Base-by-base conservation (phyloP, 2,113 vertebrate species). In the Miniopterus natalensis region DNA sequence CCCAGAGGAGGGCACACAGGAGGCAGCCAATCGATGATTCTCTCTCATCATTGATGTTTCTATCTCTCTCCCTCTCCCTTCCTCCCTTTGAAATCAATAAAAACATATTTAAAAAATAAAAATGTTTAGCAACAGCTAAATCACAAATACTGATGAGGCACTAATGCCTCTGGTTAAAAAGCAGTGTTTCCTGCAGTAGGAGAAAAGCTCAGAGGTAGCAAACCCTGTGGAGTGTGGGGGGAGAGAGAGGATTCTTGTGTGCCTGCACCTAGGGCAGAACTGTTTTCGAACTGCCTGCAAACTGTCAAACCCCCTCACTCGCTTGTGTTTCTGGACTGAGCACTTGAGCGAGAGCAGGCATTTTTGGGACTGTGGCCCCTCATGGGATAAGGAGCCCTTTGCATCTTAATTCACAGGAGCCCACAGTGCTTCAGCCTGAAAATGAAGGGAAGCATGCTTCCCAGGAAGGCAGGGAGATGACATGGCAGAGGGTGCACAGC, bases 381-480 rank as follows among this genome's bases (percentile, higher is more conserved):
- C 3, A 5, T 57, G 21, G n/a, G 61, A 27, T 75, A 57, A 49
- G 0, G 3, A 68, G 40, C 42, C 23, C 42, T 27, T 27, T 31
- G 25, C 45, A 36, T 23, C 29, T n/a, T 20, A 77, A 36, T 57
- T 78, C 40, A 17, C 6, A 6, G 61, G 59, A 53, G 21, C 36
- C 1, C 21, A 8, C 0, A 12, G 40, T 15, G 15, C 51, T 40
- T 40, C 74, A 59, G 23, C 49, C 31, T 29, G 5, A 59, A 53
- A 57, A 45, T 10, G 17, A 21, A n/a, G 63, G 65, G 29, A 7
- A 0, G 1, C 3, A 23, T 0, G 3, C 27, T 53, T 65, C 42
- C 47, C 9, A 1, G 5, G 23, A 49, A 40, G 61, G 29, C 7
- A 27, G 42, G n/a, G 23, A 15, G 20, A 42, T 8, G 1, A 20